Conservation (phyloP, 2,113 vertebrate species). For the Acrocephalus kingi region DNA sequence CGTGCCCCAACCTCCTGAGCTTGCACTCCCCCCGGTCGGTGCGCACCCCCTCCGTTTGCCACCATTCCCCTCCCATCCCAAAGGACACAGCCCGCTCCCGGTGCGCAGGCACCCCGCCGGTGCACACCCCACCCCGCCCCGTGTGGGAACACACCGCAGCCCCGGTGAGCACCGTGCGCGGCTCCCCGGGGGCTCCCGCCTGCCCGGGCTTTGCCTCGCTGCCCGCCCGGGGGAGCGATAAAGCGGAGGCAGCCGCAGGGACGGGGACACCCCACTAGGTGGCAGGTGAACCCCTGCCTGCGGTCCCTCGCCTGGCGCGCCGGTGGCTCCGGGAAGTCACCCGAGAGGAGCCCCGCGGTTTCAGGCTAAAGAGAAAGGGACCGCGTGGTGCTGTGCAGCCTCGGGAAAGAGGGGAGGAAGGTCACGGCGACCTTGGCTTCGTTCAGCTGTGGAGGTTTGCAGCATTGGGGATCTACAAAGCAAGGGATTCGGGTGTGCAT, state of each 20-base stretch:
- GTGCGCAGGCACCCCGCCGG: no score
- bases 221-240: accelerated
- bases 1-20: not conserved
- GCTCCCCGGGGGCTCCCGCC: not conserved
- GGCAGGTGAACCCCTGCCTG: not conserved
- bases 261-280: not conserved
- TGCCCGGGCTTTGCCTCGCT: not conserved
- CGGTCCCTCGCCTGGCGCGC: accelerated
- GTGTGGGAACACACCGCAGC: accelerated
- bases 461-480: not conserved
- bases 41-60: not conserved
- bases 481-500: accelerated
- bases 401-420: not conserved
- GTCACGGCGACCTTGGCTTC: not conserved
- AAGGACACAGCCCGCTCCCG: not conserved
- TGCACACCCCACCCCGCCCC: not conserved
- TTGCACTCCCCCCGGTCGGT: accelerated
- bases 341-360: not conserved
- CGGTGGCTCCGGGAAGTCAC: accelerated
- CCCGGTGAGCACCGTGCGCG: accelerated
- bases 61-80: not conserved
- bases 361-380: not conserved
- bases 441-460: not conserved
- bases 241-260: not conserved
- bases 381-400: not conserved